Evolutionary conservation across 2,113 vertebrate genomes (phyloP).

Genomic region (Suncus etruscus): DNA sequence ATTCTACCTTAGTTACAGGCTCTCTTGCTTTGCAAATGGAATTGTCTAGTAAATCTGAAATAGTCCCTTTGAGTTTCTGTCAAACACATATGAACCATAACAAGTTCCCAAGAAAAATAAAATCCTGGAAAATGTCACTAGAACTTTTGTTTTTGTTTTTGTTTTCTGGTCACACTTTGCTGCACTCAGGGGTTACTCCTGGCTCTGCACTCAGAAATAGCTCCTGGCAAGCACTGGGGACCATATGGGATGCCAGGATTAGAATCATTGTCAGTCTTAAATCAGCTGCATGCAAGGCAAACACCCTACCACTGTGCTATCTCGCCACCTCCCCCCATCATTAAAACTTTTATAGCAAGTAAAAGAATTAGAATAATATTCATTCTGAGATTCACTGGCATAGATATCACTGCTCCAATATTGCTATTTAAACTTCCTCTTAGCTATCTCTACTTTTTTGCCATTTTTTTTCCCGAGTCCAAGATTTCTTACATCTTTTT

Average conservation of each 20-base stretch:
- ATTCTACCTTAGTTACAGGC: conserved; percentile 31
- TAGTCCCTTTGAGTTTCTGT: conserved; percentile 5
- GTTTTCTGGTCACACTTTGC: too few species aligned
- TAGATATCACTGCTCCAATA: not conserved
- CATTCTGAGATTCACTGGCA: not conserved
- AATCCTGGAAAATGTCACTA: not conserved
- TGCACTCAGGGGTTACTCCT: too few species aligned
- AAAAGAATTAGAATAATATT: conserved; percentile 25
- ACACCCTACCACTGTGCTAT: too few species aligned
- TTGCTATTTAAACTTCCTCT: conserved; percentile 21
- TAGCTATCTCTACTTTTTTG: conserved; percentile 36
- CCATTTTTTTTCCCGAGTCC: conserved; percentile 7
- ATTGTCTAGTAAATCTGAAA: conserved; percentile 5
- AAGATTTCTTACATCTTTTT: not conserved
- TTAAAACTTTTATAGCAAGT: not conserved
- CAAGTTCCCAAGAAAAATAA: not conserved
- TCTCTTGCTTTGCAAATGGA: conserved; percentile 53
- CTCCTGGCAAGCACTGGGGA: too few species aligned
- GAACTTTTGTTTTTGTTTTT: too few species aligned
- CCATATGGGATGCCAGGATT: too few species aligned
- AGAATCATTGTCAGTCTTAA: too few species aligned
- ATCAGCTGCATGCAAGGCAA: too few species aligned
- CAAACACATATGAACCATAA: conserved; percentile 17
- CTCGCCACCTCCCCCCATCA: too few species aligned
- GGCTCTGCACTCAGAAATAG: too few species aligned